phyloP scores from a whole-genome alignment of 1,140 invertebrate genomes.

The Drosophila lacteicornis region DNA sequence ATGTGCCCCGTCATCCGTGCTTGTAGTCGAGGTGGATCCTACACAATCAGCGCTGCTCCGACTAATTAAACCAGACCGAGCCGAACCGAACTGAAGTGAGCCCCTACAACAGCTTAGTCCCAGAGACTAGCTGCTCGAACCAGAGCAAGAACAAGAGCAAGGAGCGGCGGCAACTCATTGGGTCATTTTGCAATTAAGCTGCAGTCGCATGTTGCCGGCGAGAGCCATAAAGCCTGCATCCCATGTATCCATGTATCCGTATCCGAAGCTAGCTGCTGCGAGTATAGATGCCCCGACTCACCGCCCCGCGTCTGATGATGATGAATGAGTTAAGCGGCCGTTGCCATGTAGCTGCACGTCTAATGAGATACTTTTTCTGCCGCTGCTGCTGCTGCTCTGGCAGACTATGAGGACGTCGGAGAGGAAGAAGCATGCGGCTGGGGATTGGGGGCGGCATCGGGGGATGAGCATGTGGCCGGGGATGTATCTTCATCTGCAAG shows the following conservation, averaged over 20 bases:
- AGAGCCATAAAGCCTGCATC: conserved; percentile 26
- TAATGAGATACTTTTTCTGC: conserved; percentile 80
- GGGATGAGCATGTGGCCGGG: conserved; percentile 10
- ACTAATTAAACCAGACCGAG: conserved; percentile 71
- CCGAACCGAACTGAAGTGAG: conserved; percentile 1
- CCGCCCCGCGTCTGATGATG: conserved; percentile 63
- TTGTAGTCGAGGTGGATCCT: conserved; percentile 36
- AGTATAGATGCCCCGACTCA: conserved; percentile 3
- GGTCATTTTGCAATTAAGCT: conserved; percentile 80
- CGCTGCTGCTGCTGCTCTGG: conserved; percentile 4
- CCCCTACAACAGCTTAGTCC: conserved; percentile 18
- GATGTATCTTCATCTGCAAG: conserved; percentile 59
- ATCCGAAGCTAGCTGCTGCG: conserved; percentile 36
- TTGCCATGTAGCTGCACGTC: conserved; percentile 73
- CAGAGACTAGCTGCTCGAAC: conserved; percentile 21
- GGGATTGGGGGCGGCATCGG: neutral
- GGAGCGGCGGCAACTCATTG: conserved; percentile 44
- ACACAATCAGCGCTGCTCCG: conserved; percentile 60
- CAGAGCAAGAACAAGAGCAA: neutral
- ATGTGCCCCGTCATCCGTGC: conserved; percentile 68
- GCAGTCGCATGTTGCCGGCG: conserved; percentile 42
- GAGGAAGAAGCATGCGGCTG: conserved; percentile 7
- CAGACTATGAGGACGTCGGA: neutral
- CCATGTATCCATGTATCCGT: conserved; percentile 31
- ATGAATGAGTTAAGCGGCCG: conserved; percentile 81